A percentile compares a stretch with the other conserved stretches of the same genome.
These are phyloP conservation scores for Thryonomys swinderianus DNA, from an alignment of 2,113 vertebrate genomes.

Conservation along the genomic window DNA sequence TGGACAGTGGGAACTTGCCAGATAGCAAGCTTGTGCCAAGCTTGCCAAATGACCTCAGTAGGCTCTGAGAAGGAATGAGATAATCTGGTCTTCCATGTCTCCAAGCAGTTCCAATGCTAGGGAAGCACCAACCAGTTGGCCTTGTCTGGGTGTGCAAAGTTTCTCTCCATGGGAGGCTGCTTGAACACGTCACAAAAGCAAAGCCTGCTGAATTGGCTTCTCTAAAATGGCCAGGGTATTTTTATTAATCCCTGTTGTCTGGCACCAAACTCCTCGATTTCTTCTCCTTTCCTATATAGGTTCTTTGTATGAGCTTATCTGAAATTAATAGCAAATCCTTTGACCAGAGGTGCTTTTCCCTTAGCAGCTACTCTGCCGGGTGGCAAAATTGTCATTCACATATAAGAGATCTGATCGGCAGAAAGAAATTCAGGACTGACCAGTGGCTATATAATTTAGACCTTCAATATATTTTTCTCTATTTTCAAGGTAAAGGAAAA, in stretches of 20 bases:
- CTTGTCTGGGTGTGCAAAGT: background rate
- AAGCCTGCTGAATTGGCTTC: conserved; percentile 33
- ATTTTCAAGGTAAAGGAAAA: conserved; percentile 41
- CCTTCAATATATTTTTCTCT: background rate
- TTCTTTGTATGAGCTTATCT: background rate
- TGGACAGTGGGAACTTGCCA: background rate
- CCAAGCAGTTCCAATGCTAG: too few species aligned
- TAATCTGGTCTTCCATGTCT: background rate
- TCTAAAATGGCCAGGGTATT: background rate
- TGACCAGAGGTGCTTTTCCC: background rate
- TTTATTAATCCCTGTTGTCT: background rate
- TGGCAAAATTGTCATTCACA: conserved; percentile 5
- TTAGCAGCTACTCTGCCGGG: background rate
- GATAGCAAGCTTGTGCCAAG: background rate
- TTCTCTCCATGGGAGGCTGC: background rate
- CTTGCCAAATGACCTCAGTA: background rate
- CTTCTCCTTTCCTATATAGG: conserved; percentile 1
- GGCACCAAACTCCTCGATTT: conserved; percentile 26
- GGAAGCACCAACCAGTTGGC: background rate
- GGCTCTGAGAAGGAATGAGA: background rate
- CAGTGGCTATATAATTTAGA: background rate
- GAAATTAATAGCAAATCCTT: conserved; percentile 57
- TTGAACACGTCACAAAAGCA: background rate
- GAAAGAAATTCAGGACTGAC: background rate
- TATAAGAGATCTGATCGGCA: background rate